Evolutionary conservation across 2,888 invertebrate genomes (phyloP).

Genomic region (Xiphydria camelus): DNA sequence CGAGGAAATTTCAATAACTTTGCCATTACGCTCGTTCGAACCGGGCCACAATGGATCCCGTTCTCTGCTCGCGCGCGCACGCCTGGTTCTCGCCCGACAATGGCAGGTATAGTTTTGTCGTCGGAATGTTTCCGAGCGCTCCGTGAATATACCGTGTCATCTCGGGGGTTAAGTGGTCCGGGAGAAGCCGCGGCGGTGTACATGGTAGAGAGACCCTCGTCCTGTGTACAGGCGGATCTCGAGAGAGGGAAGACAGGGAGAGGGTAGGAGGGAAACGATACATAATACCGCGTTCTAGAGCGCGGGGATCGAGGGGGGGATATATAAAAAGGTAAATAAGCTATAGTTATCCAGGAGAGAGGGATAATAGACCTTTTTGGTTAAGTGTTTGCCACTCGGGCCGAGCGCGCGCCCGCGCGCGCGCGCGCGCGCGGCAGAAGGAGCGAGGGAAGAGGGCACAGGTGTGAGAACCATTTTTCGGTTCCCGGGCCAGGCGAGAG

Average conservation of each 20-base stretch:
- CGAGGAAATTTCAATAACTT: constrained; percentile 45
- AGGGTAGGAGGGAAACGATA: constrained; percentile 7
- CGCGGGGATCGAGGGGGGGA: constrained; percentile 1
- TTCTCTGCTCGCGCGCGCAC: no score
- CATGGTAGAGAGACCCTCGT: no score
- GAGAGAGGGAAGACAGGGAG: constrained; percentile 15
- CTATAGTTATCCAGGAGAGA: constrained; percentile 23
- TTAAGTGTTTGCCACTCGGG: constrained; percentile 47
- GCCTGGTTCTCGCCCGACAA: no score
- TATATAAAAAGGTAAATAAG: constrained; percentile 32
- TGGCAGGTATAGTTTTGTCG: constrained; percentile 25
- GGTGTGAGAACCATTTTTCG: constrained; percentile 37
- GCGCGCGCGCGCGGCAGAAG: no score
- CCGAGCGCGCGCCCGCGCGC: no score
- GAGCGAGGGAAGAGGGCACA: constrained; percentile 36
- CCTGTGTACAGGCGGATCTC: constrained; percentile 10
- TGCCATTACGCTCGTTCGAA: constrained; percentile 30
- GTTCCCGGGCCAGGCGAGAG: constrained; percentile 21
- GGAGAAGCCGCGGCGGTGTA: constrained; percentile 17
- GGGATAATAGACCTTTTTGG: constrained; percentile 46
- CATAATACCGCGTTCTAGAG: not conserved
- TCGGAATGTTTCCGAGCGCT: constrained; percentile 28
- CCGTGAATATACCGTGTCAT: constrained; percentile 36
- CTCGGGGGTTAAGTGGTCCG: constrained; percentile 46
- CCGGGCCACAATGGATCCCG: no score